Evolutionary conservation across 2,797 vertebrate genomes (phyloP).

Genomic region (Limnodromus scolopaceus): DNA sequence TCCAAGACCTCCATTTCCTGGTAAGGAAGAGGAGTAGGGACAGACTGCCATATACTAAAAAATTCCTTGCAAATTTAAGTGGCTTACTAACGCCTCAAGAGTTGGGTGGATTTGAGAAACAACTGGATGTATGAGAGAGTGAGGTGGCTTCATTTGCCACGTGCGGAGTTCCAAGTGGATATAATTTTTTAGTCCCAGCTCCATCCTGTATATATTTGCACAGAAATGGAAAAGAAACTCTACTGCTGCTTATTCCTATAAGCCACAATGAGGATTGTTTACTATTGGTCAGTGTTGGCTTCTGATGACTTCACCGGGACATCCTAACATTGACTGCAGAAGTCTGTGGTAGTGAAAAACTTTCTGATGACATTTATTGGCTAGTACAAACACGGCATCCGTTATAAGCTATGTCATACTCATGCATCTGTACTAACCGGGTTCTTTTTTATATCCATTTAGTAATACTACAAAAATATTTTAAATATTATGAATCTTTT

Average conservation of each 20-base stretch:
- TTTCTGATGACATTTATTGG: neutral
- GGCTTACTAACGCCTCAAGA: neutral
- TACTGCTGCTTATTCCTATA: neutral
- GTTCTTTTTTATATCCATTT: neutral
- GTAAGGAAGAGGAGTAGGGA: neutral
- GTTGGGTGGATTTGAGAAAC: neutral
- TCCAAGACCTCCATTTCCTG: neutral
- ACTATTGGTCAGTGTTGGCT: neutral
- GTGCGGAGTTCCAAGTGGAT: neutral
- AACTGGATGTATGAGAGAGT: neutral
- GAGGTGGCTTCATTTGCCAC: neutral
- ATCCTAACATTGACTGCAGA: neutral
- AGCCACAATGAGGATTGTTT: neutral
- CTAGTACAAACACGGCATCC: neutral
- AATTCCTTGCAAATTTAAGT: neutral
- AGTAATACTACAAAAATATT: neutral
- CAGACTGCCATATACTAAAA: neutral
- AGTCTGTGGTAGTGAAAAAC: neutral
- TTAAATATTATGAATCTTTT: neutral
- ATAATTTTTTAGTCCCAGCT: neutral
- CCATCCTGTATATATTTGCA: neutral
- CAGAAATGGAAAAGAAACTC: neutral
- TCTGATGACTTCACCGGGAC: neutral
- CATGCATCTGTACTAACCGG: fast-evolving
- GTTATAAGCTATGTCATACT: neutral